These are phyloP conservation scores for Hirudo medicinalis DNA, from an alignment of 1,140 invertebrate genomes.

Conservation along the genomic window DNA sequence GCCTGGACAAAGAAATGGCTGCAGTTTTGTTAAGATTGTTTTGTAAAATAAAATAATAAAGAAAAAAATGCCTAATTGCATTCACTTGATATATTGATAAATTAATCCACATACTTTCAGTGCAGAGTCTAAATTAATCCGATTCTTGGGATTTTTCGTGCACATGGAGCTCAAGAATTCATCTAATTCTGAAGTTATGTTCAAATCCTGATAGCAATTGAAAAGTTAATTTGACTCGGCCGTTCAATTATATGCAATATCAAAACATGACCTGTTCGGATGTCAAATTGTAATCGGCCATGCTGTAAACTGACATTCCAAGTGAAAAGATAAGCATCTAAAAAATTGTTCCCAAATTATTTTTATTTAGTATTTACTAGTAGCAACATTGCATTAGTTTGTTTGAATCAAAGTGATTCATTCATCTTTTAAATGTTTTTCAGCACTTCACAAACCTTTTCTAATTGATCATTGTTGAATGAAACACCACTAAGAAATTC, in stretches of 20 bases:
- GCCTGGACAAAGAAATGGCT: too few species aligned
- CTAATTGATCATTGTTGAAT: background rate
- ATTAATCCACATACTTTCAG: background rate
- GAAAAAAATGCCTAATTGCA: too few species aligned
- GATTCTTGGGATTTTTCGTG: background rate
- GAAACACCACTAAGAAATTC: background rate
- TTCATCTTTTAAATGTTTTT: background rate
- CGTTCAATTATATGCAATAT: too few species aligned
- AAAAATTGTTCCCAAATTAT: background rate
- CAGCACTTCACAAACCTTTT: background rate
- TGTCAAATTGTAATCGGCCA: background rate
- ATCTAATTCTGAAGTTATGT: background rate
- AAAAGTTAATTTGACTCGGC: too few species aligned
- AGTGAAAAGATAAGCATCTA: slow-evolving; percentile 3
- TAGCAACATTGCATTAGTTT: too few species aligned
- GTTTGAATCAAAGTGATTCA: too few species aligned
- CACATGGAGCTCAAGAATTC: background rate
- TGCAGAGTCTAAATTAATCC: background rate
- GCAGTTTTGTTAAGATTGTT: too few species aligned
- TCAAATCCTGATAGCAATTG: background rate
- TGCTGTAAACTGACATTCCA: background rate
- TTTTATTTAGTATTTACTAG: too few species aligned
- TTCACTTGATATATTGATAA: too few species aligned
- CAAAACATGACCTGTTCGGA: background rate
- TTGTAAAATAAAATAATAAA: too few species aligned